Conservation (phyloP, 2,797 vertebrate genomes). For the Hapalemur alaotrensis region DNA sequence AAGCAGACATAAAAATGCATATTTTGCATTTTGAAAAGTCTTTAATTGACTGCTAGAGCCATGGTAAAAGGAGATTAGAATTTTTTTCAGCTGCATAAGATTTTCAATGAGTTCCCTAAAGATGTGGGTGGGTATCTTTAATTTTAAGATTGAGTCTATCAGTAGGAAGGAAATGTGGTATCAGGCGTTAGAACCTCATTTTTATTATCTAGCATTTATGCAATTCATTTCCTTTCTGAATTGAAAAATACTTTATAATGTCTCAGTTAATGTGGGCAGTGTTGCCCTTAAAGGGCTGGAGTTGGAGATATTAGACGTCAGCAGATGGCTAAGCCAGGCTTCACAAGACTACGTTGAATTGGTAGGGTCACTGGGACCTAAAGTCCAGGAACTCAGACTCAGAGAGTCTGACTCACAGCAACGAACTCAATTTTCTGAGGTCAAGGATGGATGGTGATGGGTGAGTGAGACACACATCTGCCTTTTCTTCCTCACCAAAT, state of each 20-base stretch:
- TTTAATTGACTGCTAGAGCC: slow-evolving; percentile 63
- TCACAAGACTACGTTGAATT: neutral
- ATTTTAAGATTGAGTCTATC: slow-evolving; percentile 57
- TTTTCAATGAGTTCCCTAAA: slow-evolving; percentile 64
- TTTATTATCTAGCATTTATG: slow-evolving; percentile 64
- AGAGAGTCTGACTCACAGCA: neutral
- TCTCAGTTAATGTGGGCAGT: neutral
- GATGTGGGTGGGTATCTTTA: slow-evolving; percentile 70
- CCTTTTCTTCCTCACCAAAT: neutral
- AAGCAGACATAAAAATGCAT: slow-evolving; percentile 59
- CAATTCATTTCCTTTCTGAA: slow-evolving; percentile 60
- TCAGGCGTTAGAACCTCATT: slow-evolving; percentile 57
- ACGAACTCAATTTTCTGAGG: neutral
- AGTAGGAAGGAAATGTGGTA: slow-evolving; percentile 52
- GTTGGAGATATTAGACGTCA: neutral
- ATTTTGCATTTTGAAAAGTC: slow-evolving; percentile 67
- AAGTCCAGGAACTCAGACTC: neutral
- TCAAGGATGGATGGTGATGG: neutral
- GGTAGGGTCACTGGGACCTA: neutral
- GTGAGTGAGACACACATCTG: neutral
- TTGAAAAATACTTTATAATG: slow-evolving; percentile 40
- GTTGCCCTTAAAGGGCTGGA: slow-evolving; percentile 6
- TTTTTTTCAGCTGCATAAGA: slow-evolving; percentile 63
- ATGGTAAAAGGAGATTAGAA: slow-evolving; percentile 52
- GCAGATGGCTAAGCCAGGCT: neutral